Percentiles rank a stretch among this genome's conserved stretches.
These are phyloP conservation scores for Drosophila asahinai DNA, from an alignment of 1,140 invertebrate species.

Conservation along the genomic window DNA sequence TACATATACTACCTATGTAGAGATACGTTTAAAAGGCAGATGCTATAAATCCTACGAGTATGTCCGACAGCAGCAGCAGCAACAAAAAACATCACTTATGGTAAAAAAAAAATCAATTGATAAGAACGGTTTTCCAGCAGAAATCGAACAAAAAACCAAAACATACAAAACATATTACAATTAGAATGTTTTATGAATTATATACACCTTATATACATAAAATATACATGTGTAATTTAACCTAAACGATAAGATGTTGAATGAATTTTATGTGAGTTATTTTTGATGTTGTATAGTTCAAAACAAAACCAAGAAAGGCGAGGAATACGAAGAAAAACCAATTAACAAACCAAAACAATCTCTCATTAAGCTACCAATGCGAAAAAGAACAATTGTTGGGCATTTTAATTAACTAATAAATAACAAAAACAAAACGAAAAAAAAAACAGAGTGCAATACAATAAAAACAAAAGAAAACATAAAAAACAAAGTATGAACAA, in stretches of 20 bases:
- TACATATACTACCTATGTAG: constrained; percentile 48
- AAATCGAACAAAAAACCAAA: constrained; percentile 21
- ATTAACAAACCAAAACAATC: constrained; percentile 49
- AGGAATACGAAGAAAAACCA: constrained; percentile 22
- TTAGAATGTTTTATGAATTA: constrained; percentile 81
- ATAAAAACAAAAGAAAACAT: constrained; percentile 53
- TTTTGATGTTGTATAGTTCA: constrained; percentile 78
- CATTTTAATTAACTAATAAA: constrained; percentile 48
- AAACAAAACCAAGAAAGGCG: constrained; percentile 23
- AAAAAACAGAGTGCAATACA: constrained; percentile 63
- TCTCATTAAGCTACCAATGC: constrained; percentile 39
- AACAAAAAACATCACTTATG: constrained; percentile 2
- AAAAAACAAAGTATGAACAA: constrained; percentile 25
- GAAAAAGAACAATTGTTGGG: constrained; percentile 55
- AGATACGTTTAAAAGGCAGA: constrained; percentile 15
- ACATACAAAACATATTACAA: constrained; percentile 65
- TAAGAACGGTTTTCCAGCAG: constrained; percentile 61
- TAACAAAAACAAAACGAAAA: constrained; percentile 7
- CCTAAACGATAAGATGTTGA: constrained; percentile 70
- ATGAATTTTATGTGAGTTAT: constrained; percentile 80
- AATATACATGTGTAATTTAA: constrained; percentile 48
- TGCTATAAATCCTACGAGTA: constrained; percentile 8
- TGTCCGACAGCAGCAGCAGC: constrained; percentile 7
- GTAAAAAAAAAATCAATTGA: constrained; percentile 46
- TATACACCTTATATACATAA: constrained; percentile 74